A percentile compares a stretch with the other conserved stretches of the same genome.
phyloP scores from a whole-genome alignment of 2,888 invertebrate genomes.

The Meiosimyza decipiens region DNA sequence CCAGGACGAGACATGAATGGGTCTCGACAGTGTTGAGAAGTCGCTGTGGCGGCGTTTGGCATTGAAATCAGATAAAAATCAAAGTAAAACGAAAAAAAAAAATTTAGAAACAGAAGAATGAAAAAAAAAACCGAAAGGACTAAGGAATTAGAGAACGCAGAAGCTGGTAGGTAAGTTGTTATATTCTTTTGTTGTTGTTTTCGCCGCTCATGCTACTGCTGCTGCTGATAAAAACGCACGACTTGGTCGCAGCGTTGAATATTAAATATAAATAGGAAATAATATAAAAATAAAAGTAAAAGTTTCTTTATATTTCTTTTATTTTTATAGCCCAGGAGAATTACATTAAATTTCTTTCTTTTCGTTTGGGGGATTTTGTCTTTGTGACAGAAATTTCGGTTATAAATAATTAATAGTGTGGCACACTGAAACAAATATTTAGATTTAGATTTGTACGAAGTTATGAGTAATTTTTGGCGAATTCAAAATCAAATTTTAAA shows the following conservation, averaged over 20 bases:
- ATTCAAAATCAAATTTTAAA: too few relatives aligned
- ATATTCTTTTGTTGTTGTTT: neutral
- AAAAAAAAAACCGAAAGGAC: neutral
- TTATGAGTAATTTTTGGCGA: too few relatives aligned
- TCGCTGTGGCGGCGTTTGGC: constrained; percentile 1
- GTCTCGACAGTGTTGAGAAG: neutral
- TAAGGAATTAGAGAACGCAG: neutral
- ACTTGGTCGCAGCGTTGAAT: constrained; percentile 2
- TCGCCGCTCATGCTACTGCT: neutral
- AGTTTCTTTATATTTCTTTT: neutral
- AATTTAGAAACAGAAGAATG: neutral
- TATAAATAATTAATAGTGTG: too few relatives aligned
- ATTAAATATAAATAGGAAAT: constrained; percentile 4
- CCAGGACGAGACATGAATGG: neutral
- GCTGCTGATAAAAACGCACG: neutral
- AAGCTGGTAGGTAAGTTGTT: neutral
- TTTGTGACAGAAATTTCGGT: too few relatives aligned
- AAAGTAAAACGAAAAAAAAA: neutral
- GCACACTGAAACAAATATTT: too few relatives aligned
- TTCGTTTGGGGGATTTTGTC: neutral
- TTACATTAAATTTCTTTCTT: neutral
- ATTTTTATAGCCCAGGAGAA: neutral
- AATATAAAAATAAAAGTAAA: constrained; percentile 9
- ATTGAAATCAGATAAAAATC: constrained; percentile 22
- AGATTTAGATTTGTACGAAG: too few relatives aligned